Evolutionary conservation across 23 tunicate genomes (phyloP).

Genomic region (Halocynthia aurantium): DNA sequence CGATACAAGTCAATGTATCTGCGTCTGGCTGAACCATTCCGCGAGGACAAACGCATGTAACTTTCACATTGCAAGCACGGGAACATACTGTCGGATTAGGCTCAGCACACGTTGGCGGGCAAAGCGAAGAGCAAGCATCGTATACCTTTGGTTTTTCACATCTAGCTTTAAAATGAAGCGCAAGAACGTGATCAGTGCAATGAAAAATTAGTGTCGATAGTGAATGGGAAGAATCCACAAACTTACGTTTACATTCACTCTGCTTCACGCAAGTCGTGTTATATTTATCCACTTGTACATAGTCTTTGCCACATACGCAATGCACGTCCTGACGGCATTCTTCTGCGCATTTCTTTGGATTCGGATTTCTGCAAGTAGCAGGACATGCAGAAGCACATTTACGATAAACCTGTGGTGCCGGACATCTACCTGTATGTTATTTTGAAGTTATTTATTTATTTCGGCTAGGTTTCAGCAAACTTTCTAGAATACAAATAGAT

Average conservation of each 20-base stretch:
- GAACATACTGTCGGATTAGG: neutral
- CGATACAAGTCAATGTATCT: neutral
- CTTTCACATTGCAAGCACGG: neutral
- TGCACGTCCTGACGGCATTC: neutral
- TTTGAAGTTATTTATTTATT: neutral
- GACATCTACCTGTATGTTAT: slow-evolving; percentile 4
- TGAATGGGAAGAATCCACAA: too few species aligned
- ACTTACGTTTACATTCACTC: neutral
- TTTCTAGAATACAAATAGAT: too few species aligned
- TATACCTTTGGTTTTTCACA: slow-evolving; percentile 9
- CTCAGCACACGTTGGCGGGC: slow-evolving; percentile 12
- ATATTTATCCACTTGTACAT: neutral
- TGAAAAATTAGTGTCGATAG: too few species aligned
- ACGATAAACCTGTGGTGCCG: slow-evolving; percentile 15
- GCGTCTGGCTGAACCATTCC: neutral
- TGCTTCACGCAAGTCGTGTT: slow-evolving; percentile 7
- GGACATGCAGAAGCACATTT: slow-evolving; percentile 10
- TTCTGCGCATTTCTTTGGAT: slow-evolving; percentile 1
- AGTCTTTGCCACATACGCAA: slow-evolving; percentile 16
- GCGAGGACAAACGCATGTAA: slow-evolving; percentile 11
- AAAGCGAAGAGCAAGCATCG: neutral
- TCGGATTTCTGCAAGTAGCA: slow-evolving; percentile 14
- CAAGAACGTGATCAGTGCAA: too few species aligned
- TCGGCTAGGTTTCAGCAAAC: too few species aligned
- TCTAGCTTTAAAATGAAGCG: neutral